A percentile compares a stretch with the other conserved stretches of the same genome.
Evolutionary conservation across 2,888 invertebrate genomes (phyloP).

Genomic region (Epiblema foenella): DNA sequence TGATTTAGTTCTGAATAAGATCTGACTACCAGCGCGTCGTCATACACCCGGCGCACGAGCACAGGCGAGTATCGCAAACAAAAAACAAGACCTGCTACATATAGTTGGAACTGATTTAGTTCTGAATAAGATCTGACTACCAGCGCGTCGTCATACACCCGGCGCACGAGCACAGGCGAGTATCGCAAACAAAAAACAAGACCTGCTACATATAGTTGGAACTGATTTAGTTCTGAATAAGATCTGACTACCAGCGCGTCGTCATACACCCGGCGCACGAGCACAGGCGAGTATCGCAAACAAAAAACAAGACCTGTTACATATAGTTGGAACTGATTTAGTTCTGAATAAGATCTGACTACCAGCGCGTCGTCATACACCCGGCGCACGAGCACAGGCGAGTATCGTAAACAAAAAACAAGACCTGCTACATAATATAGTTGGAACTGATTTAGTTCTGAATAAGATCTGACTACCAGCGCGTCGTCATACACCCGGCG

Average conservation of each 20-base stretch:
- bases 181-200: too few species aligned
- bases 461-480: constrained; percentile 75
- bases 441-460: too few species aligned
- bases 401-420: neutral
- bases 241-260: constrained; percentile 74
- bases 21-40: constrained; percentile 75
- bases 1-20: too few species aligned
- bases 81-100: too few species aligned
- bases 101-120: too few species aligned
- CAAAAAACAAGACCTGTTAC: too few species aligned
- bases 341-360: too few species aligned
- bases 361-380: constrained; percentile 76
- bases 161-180: constrained; percentile 68
- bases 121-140: constrained; percentile 72
- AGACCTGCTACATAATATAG: too few species aligned
- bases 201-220: too few species aligned
- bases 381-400: constrained; percentile 72
- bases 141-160: constrained; percentile 77
- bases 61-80: constrained; percentile 58
- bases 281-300: constrained; percentile 60
- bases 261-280: constrained; percentile 73
- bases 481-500: constrained; percentile 72
- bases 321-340: too few species aligned
- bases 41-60: constrained; percentile 71
- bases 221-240: too few species aligned